A percentile compares a stretch with the other conserved stretches of the same genome.
Evolutionary conservation across 2,113 vertebrate species (phyloP).

Genomic region (Microcebus jonahi): DNA sequence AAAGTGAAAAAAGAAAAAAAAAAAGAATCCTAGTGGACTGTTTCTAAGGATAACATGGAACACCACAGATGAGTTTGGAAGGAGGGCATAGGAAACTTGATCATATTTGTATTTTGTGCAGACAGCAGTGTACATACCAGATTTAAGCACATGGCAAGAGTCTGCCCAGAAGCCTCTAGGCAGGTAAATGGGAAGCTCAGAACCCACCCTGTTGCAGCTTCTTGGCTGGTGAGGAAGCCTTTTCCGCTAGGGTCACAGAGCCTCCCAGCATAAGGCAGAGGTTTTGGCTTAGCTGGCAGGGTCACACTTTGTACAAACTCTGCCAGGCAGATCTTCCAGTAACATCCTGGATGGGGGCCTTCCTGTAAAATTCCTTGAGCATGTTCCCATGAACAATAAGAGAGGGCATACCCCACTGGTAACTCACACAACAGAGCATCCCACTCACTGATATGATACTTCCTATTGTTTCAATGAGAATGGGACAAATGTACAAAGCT

Average conservation of each 20-base stretch:
- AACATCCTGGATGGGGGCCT: constrained; percentile 74
- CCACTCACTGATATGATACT: constrained; percentile 28
- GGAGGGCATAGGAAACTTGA: neutral
- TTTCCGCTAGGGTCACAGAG: constrained; percentile 54
- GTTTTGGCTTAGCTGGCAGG: constrained; percentile 56
- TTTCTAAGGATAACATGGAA: neutral
- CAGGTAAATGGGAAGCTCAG: neutral
- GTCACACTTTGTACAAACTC: constrained; percentile 65
- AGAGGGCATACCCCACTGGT: constrained; percentile 49
- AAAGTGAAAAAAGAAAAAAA: neutral
- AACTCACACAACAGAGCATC: constrained; percentile 32
- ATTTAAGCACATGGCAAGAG: neutral
- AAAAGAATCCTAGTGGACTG: neutral
- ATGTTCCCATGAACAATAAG: constrained; percentile 54
- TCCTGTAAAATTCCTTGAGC: constrained; percentile 69
- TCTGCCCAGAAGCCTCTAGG: neutral
- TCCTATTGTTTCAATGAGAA: constrained; percentile 32
- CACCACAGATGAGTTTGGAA: neutral
- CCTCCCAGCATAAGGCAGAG: constrained; percentile 5
- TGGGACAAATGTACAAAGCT: neutral
- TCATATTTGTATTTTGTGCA: neutral
- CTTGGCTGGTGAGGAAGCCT: constrained; percentile 29
- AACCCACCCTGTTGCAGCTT: neutral
- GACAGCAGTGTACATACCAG: neutral
- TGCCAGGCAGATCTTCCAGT: constrained; percentile 68